These are phyloP conservation scores for Aelia acuminata DNA, from an alignment of 2,888 invertebrate species.

Conservation along the genomic window DNA sequence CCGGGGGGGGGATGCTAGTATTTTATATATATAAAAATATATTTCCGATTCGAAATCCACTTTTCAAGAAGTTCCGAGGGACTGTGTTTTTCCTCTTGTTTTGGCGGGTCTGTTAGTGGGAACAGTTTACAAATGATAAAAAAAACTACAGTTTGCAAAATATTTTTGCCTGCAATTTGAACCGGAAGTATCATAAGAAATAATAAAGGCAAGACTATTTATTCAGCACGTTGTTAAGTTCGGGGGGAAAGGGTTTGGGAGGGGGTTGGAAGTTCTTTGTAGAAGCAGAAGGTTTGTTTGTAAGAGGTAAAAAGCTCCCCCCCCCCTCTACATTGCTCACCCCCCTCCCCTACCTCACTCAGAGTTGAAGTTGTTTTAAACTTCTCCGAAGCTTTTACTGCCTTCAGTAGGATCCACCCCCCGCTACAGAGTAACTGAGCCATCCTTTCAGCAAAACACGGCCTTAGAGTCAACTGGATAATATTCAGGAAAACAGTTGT, in stretches of 20 bases:
- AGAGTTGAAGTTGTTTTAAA: slow-evolving; percentile 35
- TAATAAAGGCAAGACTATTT: background rate
- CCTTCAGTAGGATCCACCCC: background rate
- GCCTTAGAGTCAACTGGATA: background rate
- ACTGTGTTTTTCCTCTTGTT: too few relatives aligned
- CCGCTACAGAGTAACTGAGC: background rate
- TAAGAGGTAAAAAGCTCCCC: slow-evolving; percentile 13
- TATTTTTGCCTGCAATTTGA: background rate
- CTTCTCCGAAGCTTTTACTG: slow-evolving; percentile 36
- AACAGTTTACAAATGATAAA: too few relatives aligned
- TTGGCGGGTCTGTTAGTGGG: too few relatives aligned
- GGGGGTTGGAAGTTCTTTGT: slow-evolving; percentile 14
- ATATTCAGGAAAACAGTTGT: background rate
- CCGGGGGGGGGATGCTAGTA: too few relatives aligned
- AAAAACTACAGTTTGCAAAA: too few relatives aligned
- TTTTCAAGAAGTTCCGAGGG: too few relatives aligned
- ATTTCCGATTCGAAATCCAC: too few relatives aligned
- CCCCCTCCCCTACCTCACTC: background rate
- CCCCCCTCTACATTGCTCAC: background rate
- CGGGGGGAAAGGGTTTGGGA: too few relatives aligned
- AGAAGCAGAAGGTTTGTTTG: slow-evolving; percentile 17
- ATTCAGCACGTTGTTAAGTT: background rate
- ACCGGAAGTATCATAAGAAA: background rate
- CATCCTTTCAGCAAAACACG: background rate
- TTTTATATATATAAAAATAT: too few relatives aligned